Conservation (phyloP, 2,113 vertebrate genomes). For the Zosterops japonicus region DNA sequence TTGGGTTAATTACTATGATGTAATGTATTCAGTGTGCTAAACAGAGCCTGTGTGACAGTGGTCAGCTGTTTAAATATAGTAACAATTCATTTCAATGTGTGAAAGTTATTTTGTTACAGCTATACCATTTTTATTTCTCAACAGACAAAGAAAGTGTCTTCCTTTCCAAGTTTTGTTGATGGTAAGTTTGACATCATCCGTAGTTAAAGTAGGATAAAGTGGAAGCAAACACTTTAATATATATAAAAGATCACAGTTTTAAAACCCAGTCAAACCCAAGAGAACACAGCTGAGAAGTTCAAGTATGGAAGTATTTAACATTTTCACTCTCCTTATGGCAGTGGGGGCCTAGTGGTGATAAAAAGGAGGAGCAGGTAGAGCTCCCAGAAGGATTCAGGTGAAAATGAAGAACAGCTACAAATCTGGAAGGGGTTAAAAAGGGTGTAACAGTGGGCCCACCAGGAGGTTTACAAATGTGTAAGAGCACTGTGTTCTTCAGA, state of each 20-base stretch:
- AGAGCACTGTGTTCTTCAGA: neutral
- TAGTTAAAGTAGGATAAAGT: neutral
- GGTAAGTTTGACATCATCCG: slow-evolving; percentile 79
- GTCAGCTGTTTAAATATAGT: neutral
- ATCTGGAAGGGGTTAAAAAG: neutral
- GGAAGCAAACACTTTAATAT: neutral
- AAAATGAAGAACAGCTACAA: neutral
- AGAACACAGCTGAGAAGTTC: neutral
- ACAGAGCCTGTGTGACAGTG: neutral
- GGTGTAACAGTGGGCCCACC: neutral
- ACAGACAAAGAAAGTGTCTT: slow-evolving; percentile 92
- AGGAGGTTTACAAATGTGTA: neutral
- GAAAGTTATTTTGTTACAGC: neutral
- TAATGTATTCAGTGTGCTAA: neutral
- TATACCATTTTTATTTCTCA: slow-evolving; percentile 57
- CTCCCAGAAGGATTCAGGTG: neutral
- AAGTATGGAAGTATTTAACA: neutral
- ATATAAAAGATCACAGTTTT: neutral
- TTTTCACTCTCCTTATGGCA: neutral
- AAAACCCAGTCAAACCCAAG: neutral
- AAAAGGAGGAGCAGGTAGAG: neutral
- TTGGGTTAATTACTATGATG: neutral
- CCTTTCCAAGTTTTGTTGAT: slow-evolving; percentile 97
- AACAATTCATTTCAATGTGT: neutral
- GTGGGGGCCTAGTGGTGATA: neutral